Conservation (phyloP, 1,140 invertebrate species). For the Drosophila bipectinata region DNA sequence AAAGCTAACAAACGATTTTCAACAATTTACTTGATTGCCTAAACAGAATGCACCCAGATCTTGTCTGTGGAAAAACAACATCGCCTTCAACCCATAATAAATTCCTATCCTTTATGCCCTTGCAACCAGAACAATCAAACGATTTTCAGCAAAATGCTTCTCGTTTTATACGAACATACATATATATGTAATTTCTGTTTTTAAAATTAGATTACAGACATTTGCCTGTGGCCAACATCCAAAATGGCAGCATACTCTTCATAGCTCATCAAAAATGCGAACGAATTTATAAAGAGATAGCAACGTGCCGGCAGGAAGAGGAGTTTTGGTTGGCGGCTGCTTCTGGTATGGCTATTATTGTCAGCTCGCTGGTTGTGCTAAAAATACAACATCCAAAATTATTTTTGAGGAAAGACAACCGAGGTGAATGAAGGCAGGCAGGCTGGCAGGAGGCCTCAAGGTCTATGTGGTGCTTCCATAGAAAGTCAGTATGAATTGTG, state of each 20-base stretch:
- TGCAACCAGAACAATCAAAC: conserved; percentile 49
- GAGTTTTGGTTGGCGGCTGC: conserved; percentile 8
- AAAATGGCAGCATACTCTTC: conserved; percentile 41
- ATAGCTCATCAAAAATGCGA: conserved; percentile 54
- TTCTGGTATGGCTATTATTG: conserved; percentile 26
- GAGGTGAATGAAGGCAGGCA: conserved; percentile 7
- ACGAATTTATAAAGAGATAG: conserved; percentile 49
- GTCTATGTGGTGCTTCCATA: conserved; percentile 34
- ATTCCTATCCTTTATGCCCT: conserved; percentile 47
- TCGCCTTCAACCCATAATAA: conserved; percentile 21
- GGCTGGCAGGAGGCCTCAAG: conserved; percentile 32
- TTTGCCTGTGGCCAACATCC: conserved; percentile 48
- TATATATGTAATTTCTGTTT: conserved; percentile 64
- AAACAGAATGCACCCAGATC: background rate
- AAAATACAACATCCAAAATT: conserved; percentile 54
- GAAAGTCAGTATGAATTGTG: conserved; percentile 10
- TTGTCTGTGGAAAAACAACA: background rate
- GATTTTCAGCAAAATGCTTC: conserved; percentile 55
- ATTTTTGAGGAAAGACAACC: conserved; percentile 27
- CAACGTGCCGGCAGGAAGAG: conserved; percentile 13
- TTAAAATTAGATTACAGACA: conserved; percentile 63
- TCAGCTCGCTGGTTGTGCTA: conserved; percentile 37
- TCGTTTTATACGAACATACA: conserved; percentile 13
- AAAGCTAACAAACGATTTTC: background rate
- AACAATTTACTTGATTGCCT: background rate